Evolutionary conservation across 2,797 vertebrate species (phyloP).

Genomic region (Pseudomugil gertrudae): DNA sequence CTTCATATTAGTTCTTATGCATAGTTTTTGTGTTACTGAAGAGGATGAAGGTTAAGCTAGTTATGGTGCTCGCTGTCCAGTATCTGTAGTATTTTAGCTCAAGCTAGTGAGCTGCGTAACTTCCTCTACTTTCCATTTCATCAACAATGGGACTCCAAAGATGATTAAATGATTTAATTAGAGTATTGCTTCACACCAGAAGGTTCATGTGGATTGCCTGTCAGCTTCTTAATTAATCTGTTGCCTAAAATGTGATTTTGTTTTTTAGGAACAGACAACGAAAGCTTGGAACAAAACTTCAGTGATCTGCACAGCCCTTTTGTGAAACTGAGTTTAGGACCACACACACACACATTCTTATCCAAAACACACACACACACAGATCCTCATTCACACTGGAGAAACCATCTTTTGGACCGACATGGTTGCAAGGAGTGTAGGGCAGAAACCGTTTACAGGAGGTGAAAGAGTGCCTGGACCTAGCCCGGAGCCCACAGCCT

Average conservation of each 20-base stretch:
- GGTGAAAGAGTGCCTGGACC: constrained; percentile 81
- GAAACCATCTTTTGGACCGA: constrained; percentile 79
- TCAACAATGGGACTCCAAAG: background rate
- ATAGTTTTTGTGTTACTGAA: too few species aligned
- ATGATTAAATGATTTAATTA: background rate
- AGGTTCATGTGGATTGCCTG: background rate
- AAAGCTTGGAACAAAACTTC: constrained; percentile 97
- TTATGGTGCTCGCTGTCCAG: too few species aligned
- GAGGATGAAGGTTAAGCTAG: too few species aligned
- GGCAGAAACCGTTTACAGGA: constrained; percentile 77
- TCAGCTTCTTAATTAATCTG: background rate
- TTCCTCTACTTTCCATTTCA: background rate
- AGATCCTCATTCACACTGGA: constrained; percentile 76
- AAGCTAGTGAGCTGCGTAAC: background rate
- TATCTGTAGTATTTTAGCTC: background rate
- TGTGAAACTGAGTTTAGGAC: constrained; percentile 67
- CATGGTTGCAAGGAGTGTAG: constrained; percentile 70
- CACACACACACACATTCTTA: constrained; percentile 42
- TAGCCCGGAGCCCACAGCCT: constrained; percentile 71
- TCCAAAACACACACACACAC: constrained; percentile 34
- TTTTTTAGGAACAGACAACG: constrained; percentile 94
- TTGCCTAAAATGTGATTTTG: background rate
- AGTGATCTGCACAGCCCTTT: constrained; percentile 84
- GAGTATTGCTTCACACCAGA: background rate
- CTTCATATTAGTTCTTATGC: too few species aligned